These are phyloP conservation scores for Cheilosia impressa DNA, from an alignment of 2,888 invertebrate species.

Conservation along the genomic window DNA sequence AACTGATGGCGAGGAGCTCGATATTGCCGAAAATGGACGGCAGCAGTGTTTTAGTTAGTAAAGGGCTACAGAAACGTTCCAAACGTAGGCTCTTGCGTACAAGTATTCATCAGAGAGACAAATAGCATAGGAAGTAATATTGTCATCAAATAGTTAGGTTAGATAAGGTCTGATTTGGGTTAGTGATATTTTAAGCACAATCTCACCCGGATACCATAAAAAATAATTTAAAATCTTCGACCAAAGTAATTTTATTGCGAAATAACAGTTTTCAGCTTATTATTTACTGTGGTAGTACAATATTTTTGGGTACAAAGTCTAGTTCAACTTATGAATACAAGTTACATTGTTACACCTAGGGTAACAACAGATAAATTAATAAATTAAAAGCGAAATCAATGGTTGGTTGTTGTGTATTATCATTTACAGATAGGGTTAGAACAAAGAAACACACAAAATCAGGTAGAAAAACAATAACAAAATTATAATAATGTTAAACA, in stretches of 20 bases:
- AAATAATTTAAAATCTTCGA: neutral
- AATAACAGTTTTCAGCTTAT: slow-evolving; percentile 12
- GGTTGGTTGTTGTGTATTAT: slow-evolving; percentile 1
- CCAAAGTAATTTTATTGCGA: slow-evolving; percentile 31
- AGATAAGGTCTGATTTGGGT: too few relatives aligned
- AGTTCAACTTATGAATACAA: slow-evolving; percentile 28
- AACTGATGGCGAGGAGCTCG: too few relatives aligned
- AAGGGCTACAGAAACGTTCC: too few relatives aligned
- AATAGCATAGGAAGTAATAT: too few relatives aligned
- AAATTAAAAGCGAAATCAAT: slow-evolving; percentile 22
- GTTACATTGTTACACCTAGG: neutral
- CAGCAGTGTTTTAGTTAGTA: too few relatives aligned
- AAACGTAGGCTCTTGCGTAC: too few relatives aligned
- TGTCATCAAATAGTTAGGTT: too few relatives aligned
- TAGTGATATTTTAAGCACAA: too few relatives aligned
- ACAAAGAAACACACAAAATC: neutral
- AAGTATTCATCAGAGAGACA: too few relatives aligned
- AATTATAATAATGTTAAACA: slow-evolving; percentile 31
- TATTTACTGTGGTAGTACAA: slow-evolving; percentile 35
- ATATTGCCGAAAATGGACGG: too few relatives aligned
- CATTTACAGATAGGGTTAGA: neutral
- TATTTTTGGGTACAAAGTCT: slow-evolving; percentile 52
- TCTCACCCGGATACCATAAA: neutral
- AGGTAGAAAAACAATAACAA: neutral
- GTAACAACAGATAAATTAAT: slow-evolving; percentile 44